A percentile compares a stretch with the other conserved stretches of the same genome.
Evolutionary conservation across 2,888 invertebrate genomes (phyloP).

Genomic region (Lycaena phlaeas): DNA sequence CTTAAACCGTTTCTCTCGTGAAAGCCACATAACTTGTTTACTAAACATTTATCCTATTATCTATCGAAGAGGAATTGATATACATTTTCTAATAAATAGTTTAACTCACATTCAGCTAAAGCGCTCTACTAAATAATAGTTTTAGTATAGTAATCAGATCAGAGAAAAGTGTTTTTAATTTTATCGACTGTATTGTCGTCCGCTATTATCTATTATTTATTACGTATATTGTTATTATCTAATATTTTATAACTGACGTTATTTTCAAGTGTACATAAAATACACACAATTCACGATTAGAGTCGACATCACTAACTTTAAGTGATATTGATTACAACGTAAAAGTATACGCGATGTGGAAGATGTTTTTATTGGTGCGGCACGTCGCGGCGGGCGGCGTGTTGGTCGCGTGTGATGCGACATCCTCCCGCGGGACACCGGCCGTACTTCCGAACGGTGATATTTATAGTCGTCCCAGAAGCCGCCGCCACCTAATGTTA

Average conservation of each 20-base stretch:
- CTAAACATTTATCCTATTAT: constrained; percentile 7
- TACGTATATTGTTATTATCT: too few species aligned
- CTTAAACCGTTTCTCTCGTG: constrained; percentile 51
- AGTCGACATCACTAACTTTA: constrained; percentile 26
- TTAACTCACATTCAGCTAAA: too few species aligned
- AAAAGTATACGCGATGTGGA: constrained; percentile 40
- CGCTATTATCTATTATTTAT: too few species aligned
- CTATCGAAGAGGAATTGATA: not conserved
- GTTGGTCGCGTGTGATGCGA: too few species aligned
- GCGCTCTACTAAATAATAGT: too few species aligned
- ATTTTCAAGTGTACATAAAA: constrained; percentile 29
- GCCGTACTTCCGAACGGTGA: constrained; percentile 70
- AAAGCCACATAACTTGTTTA: constrained; percentile 53
- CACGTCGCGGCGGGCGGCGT: constrained; percentile 56
- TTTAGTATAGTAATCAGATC: too few species aligned
- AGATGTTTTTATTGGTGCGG: constrained; percentile 65
- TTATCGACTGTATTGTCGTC: too few species aligned
- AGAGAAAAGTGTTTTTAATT: too few species aligned
- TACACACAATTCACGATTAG: constrained; percentile 40
- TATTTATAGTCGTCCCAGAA: constrained; percentile 72
- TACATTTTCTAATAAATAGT: not conserved
- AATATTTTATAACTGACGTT: not conserved
- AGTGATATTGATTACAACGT: constrained; percentile 54
- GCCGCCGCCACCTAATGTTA: constrained; percentile 71
- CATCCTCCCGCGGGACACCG: constrained; percentile 65